Evolutionary conservation across 2,888 invertebrate species (phyloP).

Genomic region (Drosophila heteroneura): DNA sequence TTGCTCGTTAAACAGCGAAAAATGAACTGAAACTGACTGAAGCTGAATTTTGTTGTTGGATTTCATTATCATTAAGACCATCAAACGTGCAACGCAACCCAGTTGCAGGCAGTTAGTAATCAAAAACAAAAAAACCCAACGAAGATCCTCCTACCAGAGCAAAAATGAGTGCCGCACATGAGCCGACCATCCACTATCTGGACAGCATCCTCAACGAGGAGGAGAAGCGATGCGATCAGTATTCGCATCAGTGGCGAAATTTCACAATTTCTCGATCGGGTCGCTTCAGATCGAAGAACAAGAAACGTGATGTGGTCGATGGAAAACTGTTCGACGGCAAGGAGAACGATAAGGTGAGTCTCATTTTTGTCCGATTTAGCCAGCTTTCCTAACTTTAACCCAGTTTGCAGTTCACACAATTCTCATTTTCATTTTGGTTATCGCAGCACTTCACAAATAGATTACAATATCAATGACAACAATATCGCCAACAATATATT

Average conservation of each 20-base stretch:
- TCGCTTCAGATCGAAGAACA: conserved; percentile 87
- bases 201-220: conserved; percentile 84
- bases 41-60: conserved; percentile 22
- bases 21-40: conserved; percentile 39
- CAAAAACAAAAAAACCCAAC: not conserved
- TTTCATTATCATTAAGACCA: conserved; percentile 6
- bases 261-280: conserved; percentile 88
- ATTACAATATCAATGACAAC: conserved; percentile 39
- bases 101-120: not conserved
- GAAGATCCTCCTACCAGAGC: conserved; percentile 38
- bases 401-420: conserved; percentile 8
- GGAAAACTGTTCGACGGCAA: conserved; percentile 86
- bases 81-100: conserved; percentile 10
- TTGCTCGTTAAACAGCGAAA: conserved; percentile 29
- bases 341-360: conserved; percentile 70
- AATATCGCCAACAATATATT: conserved; percentile 35
- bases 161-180: conserved; percentile 78
- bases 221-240: conserved; percentile 83
- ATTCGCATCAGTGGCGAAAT: conserved; percentile 83
- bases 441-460: conserved; percentile 32
- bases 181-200: conserved; percentile 83
- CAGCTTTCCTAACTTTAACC: not conserved
- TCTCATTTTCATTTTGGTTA: conserved; percentile 25
- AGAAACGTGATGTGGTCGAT: conserved; percentile 86
- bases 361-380: not conserved